Percentiles rank a stretch among this genome's conserved stretches.
These are phyloP conservation scores for Pocillopora damicornis DNA, from an alignment of 64 coral and sea anemone genomes.

Conservation along the genomic window DNA sequence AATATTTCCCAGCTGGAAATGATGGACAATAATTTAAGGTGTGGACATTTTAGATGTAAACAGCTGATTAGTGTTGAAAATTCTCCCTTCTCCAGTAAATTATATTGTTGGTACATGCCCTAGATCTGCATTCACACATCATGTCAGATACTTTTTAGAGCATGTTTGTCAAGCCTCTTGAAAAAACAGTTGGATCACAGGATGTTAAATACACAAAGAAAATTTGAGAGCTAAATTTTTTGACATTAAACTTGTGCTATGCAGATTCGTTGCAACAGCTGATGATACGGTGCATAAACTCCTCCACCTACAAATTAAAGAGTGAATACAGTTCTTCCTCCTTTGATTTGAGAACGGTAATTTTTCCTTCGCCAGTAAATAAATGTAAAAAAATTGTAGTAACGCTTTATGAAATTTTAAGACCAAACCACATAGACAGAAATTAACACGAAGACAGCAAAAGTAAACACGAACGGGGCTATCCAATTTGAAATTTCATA, in stretches of 20 bases:
- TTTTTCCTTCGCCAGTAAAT: background rate
- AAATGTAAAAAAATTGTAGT: background rate
- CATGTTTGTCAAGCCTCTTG: background rate
- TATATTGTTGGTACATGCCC: background rate
- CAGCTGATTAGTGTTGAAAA: conserved; percentile 12
- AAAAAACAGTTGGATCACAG: background rate
- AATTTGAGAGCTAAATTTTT: background rate
- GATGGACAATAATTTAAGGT: background rate
- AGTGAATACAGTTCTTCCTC: background rate
- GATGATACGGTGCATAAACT: background rate
- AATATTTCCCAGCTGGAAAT: background rate
- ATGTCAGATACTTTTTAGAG: background rate
- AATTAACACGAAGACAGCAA: background rate
- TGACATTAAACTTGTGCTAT: no score
- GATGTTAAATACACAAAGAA: background rate
- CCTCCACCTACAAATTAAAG: conserved; percentile 6
- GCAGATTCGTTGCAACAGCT: background rate
- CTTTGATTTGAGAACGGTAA: background rate
- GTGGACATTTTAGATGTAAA: background rate
- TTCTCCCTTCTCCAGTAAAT: background rate
- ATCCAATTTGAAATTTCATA: background rate
- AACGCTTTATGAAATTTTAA: background rate
- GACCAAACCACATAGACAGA: conserved; percentile 12
- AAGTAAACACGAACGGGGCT: background rate
- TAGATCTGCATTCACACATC: background rate